Evolutionary conservation across 2,888 invertebrate genomes (phyloP).

Genomic region (Clivina fossor): DNA sequence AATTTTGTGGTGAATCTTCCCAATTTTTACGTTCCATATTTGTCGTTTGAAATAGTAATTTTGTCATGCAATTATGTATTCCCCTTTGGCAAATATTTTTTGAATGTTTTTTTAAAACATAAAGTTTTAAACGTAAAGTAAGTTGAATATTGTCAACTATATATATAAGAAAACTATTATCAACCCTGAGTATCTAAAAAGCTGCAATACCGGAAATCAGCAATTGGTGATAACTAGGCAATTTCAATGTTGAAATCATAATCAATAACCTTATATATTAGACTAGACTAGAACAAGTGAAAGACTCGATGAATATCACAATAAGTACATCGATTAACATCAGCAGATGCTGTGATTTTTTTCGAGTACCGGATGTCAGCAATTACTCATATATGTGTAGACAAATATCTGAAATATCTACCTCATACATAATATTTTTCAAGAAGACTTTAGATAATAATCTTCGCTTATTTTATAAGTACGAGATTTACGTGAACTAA

Average conservation of each 20-base stretch:
- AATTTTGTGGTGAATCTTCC: too few relatives aligned
- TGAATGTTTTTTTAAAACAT: too few relatives aligned
- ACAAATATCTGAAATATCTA: background rate
- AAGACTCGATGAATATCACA: background rate
- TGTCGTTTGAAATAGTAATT: too few relatives aligned
- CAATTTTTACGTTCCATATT: too few relatives aligned
- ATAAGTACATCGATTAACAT: conserved; percentile 27
- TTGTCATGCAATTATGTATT: too few relatives aligned
- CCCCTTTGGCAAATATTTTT: too few relatives aligned
- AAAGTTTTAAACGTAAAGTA: too few relatives aligned
- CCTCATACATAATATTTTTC: conserved; percentile 2
- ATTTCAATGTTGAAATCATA: background rate
- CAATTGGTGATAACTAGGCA: background rate
- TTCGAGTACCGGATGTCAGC: conserved; percentile 31
- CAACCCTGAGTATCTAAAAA: background rate
- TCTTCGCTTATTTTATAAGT: background rate
- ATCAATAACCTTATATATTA: background rate
- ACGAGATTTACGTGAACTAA: background rate
- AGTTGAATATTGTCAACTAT: background rate
- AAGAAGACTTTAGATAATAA: background rate
- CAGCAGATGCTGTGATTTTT: conserved; percentile 33
- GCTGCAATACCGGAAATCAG: background rate
- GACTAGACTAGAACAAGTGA: background rate
- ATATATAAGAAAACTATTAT: background rate
- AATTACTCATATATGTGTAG: conserved; percentile 32